Base-by-base conservation (phyloP, 2,113 vertebrate species). In the Lucifuga dentata region DNA sequence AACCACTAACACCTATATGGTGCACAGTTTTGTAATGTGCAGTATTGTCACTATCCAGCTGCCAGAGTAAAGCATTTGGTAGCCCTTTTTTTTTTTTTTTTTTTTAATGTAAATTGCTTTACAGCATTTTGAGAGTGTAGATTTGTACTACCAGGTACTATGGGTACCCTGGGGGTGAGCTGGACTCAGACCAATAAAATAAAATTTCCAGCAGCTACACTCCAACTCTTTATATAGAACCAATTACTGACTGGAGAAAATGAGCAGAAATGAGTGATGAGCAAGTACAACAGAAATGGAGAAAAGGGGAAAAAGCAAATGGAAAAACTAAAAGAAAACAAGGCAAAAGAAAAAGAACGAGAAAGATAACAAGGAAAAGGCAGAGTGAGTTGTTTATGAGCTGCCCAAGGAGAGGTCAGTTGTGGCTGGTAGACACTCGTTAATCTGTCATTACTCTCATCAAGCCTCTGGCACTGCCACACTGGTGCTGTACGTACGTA, bases 381-480 rank as follows among this genome's bases (percentile, higher is more conserved):
- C 49, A 55, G 24, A 56, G 60, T 55, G 73, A 78, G 69, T 76
- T 88, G 88, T 87, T 87, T 85, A 80, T 77, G 81, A 78, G 71
- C 62, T 55, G 75, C 81, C 76, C 24, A 46, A 60, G 62, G 79
- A 88, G 83, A 85, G 88, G 86, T 87, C 86, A 89, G 78, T 76
- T 60, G 73, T 85, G 81, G 77, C 83, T 66, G 52, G 70, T 59
- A 81, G 86, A 85, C 76, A 76, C 81, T 63, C 58, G 71, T 83
- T 88, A 87, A 88, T 88, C 86, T 86, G 81, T 85, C 89, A 87
- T 86, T 88, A 87, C 66, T 73, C 81, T 88, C 85, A 86, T 90
- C 89, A 88, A 86, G 63, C 85, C 73, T 67, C 71, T 78, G 83
- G 86, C 86, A 75, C 33, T 1, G 43, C 75, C 76, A 65, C 65